phyloP scores from a whole-genome alignment of 2,797 vertebrate genomes.

The Eptatretus atami region DNA sequence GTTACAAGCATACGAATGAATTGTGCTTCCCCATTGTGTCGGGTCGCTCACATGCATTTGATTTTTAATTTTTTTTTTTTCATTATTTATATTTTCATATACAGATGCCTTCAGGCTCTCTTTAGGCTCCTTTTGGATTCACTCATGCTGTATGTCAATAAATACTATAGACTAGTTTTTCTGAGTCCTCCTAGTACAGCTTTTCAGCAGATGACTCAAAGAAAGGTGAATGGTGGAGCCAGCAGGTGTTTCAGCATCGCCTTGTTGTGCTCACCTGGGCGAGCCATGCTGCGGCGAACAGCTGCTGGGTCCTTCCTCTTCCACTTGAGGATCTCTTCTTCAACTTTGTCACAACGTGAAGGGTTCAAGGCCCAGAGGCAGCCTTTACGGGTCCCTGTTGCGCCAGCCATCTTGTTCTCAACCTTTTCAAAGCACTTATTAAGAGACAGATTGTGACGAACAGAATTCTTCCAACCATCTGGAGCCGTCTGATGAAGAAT shows the following conservation, averaged over 20 bases:
- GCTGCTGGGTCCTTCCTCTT: constrained; percentile 63
- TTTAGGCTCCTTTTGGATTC: no score
- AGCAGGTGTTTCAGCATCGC: background rate
- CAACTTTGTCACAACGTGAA: constrained; percentile 82
- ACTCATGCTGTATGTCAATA: no score
- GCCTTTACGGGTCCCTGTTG: constrained; percentile 56
- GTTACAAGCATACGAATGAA: no score
- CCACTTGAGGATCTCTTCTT: constrained; percentile 93
- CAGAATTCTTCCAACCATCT: constrained; percentile 98
- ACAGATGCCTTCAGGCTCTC: no score
- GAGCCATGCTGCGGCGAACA: constrained; percentile 78
- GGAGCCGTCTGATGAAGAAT: constrained; percentile 38
- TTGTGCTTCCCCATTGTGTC: no score
- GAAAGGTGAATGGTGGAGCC: no score
- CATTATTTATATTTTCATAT: no score
- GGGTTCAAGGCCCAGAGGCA: constrained; percentile 87
- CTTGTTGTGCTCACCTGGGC: constrained; percentile 28
- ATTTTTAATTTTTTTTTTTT: no score
- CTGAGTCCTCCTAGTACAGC: no score
- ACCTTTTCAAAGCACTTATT: constrained; percentile 97
- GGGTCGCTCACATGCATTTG: no score
- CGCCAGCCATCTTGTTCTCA: constrained; percentile 33
- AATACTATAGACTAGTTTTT: no score
- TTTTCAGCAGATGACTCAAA: no score
- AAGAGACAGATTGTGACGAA: constrained; percentile 79